Evolutionary conservation across 2,888 invertebrate genomes (phyloP), one percentile per base, ranked within the genome.

Genomic region (Drosophila pseudotalamancana): DNA sequence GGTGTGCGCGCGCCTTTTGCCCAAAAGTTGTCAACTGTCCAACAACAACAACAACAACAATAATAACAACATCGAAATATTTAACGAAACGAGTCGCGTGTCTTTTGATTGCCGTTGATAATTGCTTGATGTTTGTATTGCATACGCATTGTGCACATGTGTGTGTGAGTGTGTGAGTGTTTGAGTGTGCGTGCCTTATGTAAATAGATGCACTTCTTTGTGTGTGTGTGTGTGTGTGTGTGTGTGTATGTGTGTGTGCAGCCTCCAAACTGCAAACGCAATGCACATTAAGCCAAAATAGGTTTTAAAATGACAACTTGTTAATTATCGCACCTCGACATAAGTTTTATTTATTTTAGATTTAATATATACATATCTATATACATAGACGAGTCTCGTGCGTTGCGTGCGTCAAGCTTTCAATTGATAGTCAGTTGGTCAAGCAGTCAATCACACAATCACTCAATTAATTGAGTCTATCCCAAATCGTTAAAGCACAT

Each of bases 21-120:
- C 63, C 72, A 87, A 85, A 69, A 85, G 79, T 82, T 81, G 79
- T 85, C 81, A 87, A 85, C 85, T 65, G 48, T 80, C 54, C 8
- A 55, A 55, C 18, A 50, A 49, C 21, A 65, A 51, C 34, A 37
- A 37, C 6, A 46, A 12, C 16, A 40, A 42, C 25, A 31, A 14
- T 11, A 23, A 29, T 11, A 46, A 54, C 50, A 16, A 60, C 55
- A 63, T 56, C 73, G 65, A 80, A 11, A 66, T 46, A 64, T 59
- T 83, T 76, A 80, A 80, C 71, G 69, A 87, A 82, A 82, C 83
- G 39, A 87, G 79, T 85, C 86, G 83, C 86, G 86, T 86, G 80
- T 83, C 72, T 23, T 27, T 57, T 45, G 60, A 57, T 51, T 56
- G 39, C 35, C 35, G 45, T 56, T 35, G 43, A 48, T 64, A 77